Evolutionary conservation across 1,140 invertebrate genomes (phyloP), one percentile per base, ranked within the genome.

Genomic region (Ptiloglossa arizonensis): DNA sequence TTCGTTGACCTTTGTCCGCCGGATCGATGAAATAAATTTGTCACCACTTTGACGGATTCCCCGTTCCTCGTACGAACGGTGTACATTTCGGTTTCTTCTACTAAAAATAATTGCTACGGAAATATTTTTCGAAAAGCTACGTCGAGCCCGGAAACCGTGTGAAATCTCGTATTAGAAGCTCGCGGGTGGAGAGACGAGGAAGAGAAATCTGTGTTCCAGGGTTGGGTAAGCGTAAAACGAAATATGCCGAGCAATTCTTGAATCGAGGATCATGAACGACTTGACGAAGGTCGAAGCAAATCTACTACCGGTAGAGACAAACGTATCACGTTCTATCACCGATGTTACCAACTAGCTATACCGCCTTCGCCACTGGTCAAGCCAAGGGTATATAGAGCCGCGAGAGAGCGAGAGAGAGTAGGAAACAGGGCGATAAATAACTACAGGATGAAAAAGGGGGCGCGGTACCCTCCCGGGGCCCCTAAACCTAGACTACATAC

Each of bases 371-470:
- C 77, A 81, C 79, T 86, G 86, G 80, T 80, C 67, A 81, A 78
- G 56, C 56, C 77, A 54, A 82, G 46, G 79, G 70, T 82, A 80
- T 63, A 79, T 72, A 50, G 83, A 63, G 38, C 72, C 71, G 68
- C 69, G 85, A 75, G 38, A 76, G 79, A 83, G 80, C 52, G 41
- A 85, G 82, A 81, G 86, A 79, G 76, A 81, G 70, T 77, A 75
- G 82, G 82, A 87, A 85, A 84, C 81, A 87, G 83, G 86, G 86
- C 86, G 88, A 91, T 91, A 90, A 91, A 90, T 91, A 91, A 90
- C 90, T 88, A 89, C 88, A 90, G 89, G 87, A 91, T 91, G 89
- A 91, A 91, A 90, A 91, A 90, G 89, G 90, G 90, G 90, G 89
- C 86, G 88, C 86, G 86, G 86, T 89, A 87, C 89, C 89, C 88